phyloP scores from a whole-genome alignment of 2,797 vertebrate species.

The Crocodylus rhombifer region DNA sequence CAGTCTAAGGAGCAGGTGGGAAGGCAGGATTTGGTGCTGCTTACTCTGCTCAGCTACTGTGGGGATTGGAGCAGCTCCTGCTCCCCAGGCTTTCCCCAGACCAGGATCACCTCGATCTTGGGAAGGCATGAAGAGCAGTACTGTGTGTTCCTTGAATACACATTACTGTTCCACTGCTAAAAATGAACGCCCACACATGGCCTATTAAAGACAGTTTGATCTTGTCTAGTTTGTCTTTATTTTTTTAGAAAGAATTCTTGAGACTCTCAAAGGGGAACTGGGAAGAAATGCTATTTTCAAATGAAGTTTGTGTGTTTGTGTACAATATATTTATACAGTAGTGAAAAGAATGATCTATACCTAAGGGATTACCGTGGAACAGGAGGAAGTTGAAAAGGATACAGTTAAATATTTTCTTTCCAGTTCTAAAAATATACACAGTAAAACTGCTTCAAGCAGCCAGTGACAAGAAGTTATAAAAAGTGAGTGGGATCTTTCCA shows the following conservation, averaged over 20 bases:
- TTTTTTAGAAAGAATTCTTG: background rate
- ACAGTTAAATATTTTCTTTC: constrained; percentile 36
- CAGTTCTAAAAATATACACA: constrained; percentile 42
- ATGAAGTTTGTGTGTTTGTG: constrained; percentile 27
- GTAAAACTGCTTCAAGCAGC: background rate
- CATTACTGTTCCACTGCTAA: too few species aligned
- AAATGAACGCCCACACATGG: too few species aligned
- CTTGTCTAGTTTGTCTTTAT: constrained; percentile 7
- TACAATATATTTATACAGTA: constrained; percentile 10
- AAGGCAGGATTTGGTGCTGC: too few species aligned
- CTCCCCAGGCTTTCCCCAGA: too few species aligned
- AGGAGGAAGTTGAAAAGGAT: constrained; percentile 52
- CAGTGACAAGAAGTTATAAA: constrained; percentile 1
- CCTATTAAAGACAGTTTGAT: background rate
- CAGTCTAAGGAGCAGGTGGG: too few species aligned
- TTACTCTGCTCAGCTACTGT: too few species aligned
- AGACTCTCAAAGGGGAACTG: background rate
- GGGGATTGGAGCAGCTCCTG: too few species aligned
- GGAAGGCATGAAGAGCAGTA: too few species aligned
- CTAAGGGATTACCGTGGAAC: background rate
- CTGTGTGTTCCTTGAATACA: too few species aligned
- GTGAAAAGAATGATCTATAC: constrained; percentile 48
- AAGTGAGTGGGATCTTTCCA: background rate
- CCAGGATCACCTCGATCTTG: too few species aligned
- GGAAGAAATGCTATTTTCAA: background rate